Evolutionary conservation across 1,140 invertebrate genomes (phyloP), one percentile per base, ranked within the genome.

Genomic region (Macrocentrus cingulum): DNA sequence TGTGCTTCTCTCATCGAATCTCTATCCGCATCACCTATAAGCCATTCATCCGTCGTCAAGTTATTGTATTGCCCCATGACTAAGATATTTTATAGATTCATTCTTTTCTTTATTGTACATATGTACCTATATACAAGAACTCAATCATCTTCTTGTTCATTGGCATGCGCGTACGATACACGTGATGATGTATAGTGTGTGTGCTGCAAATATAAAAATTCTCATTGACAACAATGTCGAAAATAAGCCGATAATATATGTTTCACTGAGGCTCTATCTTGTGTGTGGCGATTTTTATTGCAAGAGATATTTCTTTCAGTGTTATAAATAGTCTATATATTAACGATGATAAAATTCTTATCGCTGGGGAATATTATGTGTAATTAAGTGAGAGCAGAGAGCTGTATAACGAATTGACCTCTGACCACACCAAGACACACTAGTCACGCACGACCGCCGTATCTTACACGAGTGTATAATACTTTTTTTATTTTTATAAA

Each of bases 301-400:
- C 15, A 15, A 39, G 15, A 39, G n/a, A 39, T 34, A n/a, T 34
- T 1, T 34, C n/a, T 34, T n/a, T 39, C 16, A 1, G 1, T 13
- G 9, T n/a, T 39, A 39, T 39, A 4, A 39, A 2, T 15, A 15
- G 16, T 45, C 1, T 18, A 19, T 45, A 20, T 45, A 20, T 19
- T n/a, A 9, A 19, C 19, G 8, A 4, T 11, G 18, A 36, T 51
- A 3, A 51, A 39, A 39, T 39, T 39, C 37, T 11, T 39, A 39
- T 39, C 9, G 9, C 37, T 11, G 16, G 6, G 36, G 50, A 20
- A 52, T 52, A 52, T 52, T 18, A 20, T 23, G 16, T 52, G 50
- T 52, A 52, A 52, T 52, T 52, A 52, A 52, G 50, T 52, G 50
- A 52, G 50, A 52, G 50, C 50, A n/a, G 18, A 20, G 50, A 52